Evolutionary conservation across 2,888 invertebrate species (phyloP).

Genomic region (Amiota mariae): DNA sequence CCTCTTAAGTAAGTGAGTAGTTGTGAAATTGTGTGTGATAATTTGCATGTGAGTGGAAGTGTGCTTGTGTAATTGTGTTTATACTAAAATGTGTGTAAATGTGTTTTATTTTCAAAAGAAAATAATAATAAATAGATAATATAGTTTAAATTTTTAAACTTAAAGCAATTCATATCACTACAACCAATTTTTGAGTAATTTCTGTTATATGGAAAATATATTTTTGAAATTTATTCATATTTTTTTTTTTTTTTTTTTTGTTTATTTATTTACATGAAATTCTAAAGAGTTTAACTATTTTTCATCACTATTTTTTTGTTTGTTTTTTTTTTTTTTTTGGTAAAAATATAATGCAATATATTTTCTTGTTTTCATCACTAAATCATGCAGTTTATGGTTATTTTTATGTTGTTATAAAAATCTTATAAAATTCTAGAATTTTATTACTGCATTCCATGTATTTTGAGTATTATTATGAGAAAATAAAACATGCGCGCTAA

Average conservation of each 20-base stretch:
- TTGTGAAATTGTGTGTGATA: neutral
- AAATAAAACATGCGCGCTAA: slow-evolving; percentile 7
- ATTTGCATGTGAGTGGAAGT: neutral
- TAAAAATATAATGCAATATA: too few species aligned
- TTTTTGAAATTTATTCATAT: too few species aligned
- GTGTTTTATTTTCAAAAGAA: neutral
- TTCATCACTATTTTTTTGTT: too few species aligned
- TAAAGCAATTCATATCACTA: slow-evolving; percentile 61
- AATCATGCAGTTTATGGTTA: slow-evolving; percentile 9
- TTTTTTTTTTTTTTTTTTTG: neutral
- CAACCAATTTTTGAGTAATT: slow-evolving; percentile 69
- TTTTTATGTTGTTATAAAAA: neutral
- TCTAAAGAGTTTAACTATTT: too few species aligned
- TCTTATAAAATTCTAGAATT: neutral
- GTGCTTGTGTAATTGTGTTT: too few species aligned
- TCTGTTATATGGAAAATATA: slow-evolving; percentile 27
- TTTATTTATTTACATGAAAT: neutral
- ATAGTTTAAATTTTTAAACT: neutral
- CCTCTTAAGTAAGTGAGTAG: neutral
- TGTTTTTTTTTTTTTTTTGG: too few species aligned
- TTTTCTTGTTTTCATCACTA: neutral
- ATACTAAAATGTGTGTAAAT: neutral
- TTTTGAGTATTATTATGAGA: neutral
- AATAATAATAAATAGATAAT: neutral
- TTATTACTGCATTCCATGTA: neutral